Percentiles rank a stretch among this genome's conserved stretches.
phyloP scores from a whole-genome alignment of 2,797 vertebrate species.

The Microcaecilia unicolor region DNA sequence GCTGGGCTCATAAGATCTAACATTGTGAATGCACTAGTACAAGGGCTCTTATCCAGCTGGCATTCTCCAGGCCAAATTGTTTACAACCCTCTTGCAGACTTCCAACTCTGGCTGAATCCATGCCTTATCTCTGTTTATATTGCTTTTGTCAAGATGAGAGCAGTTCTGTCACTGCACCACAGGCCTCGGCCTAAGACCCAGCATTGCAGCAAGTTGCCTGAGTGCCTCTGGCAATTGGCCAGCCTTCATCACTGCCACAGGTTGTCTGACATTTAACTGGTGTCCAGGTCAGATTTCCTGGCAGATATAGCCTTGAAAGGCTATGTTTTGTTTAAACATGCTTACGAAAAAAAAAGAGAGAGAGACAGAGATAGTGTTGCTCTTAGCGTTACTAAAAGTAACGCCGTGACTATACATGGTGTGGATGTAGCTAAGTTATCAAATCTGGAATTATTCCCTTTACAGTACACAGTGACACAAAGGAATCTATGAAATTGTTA shows the following conservation, averaged over 20 bases:
- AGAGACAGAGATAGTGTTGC: no score
- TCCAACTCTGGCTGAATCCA: slow-evolving; percentile 10
- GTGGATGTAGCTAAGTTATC: background rate
- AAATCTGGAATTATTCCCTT: background rate
- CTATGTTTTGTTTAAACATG: slow-evolving; percentile 5
- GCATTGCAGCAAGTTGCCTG: slow-evolving; percentile 7
- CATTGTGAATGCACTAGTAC: slow-evolving; percentile 7
- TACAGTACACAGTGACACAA: background rate
- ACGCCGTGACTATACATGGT: background rate
- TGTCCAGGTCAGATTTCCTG: slow-evolving; percentile 4
- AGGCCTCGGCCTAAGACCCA: slow-evolving; percentile 13
- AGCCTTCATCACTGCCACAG: slow-evolving; percentile 14
- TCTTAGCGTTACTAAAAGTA: background rate
- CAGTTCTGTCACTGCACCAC: slow-evolving; percentile 13
- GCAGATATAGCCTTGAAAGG: background rate
- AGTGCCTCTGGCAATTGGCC: slow-evolving; percentile 8
- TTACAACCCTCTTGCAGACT: slow-evolving; percentile 21
- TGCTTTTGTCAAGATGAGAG: slow-evolving; percentile 24
- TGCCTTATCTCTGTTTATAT: slow-evolving; percentile 23
- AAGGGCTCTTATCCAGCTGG: slow-evolving; percentile 13
- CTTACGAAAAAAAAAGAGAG: slow-evolving; percentile 9
- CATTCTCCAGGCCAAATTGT: slow-evolving; percentile 29
- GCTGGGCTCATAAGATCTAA: slow-evolving; percentile 1
- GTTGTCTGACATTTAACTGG: slow-evolving; percentile 23
- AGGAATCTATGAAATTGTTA: no score